Percentiles rank a stretch among this genome's conserved stretches.
Evolutionary conservation across 2,797 vertebrate genomes (phyloP).

Genomic region (Sebastes dallii): DNA sequence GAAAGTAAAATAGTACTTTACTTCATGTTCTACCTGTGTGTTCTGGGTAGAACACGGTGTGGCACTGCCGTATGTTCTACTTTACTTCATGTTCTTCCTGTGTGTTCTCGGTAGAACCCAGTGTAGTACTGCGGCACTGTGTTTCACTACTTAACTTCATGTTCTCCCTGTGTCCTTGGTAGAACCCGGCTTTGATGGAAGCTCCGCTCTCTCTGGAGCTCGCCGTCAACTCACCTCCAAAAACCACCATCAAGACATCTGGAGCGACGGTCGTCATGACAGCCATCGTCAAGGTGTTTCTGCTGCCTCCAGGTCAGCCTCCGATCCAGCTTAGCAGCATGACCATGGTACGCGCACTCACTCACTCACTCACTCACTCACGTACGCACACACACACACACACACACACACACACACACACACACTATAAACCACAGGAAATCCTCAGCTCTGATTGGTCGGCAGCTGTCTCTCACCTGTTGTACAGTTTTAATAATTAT

Average conservation of each 20-base stretch:
- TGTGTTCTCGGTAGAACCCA: slow-evolving; percentile 81
- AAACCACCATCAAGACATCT: slow-evolving; percentile 87
- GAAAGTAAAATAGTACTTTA: not conserved
- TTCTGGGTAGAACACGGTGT: not conserved
- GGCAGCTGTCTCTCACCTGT: too few species aligned
- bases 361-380: not conserved
- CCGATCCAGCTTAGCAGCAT: slow-evolving; percentile 91
- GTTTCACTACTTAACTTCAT: not conserved
- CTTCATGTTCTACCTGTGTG: not conserved
- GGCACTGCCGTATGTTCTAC: not conserved
- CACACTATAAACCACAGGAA: too few species aligned
- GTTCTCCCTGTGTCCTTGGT: not conserved
- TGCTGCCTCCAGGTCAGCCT: slow-evolving; percentile 77
- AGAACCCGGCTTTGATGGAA: slow-evolving; percentile 88
- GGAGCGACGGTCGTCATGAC: slow-evolving; percentile 87
- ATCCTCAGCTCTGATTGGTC: too few species aligned
- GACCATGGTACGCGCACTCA: slow-evolving; percentile 86
- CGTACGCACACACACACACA: not conserved
- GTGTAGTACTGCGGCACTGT: not conserved
- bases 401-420: too few species aligned
- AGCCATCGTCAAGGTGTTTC: slow-evolving; percentile 85
- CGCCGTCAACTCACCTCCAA: slow-evolving; percentile 83
- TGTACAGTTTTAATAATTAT: not conserved
- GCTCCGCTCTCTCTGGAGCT: slow-evolving; percentile 87
- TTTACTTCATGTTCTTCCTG: not conserved